Evolutionary conservation across 2,113 vertebrate genomes (phyloP), one percentile per base, ranked within the genome.

Genomic region (Coptodon rendalli): DNA sequence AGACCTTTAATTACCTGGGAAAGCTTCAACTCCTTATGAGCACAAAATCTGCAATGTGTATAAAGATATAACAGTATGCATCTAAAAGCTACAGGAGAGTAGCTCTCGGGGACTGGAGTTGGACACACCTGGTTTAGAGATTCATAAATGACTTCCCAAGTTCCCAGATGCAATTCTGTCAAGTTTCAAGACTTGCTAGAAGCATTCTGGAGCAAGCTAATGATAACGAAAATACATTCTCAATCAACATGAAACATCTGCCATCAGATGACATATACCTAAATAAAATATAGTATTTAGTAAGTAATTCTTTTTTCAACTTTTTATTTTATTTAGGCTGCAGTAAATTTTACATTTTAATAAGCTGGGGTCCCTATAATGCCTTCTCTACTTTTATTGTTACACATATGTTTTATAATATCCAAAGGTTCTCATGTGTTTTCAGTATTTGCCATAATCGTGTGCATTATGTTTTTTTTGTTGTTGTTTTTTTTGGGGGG

Each of bases 331-430:
- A 66, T 38, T 66, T 38, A 66, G 34, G 61, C 6, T 66, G 22
- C 34, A 66, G 10, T 38, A 8, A 2, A n/a, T 66, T 13, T 66
- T 38, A 38, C 0, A 0, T 66, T 66, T 66, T 8, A 66, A 66
- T 0, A 66, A 66, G 31, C 61, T 5, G 10, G 31, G 10, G 17
- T 38, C 17, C 34, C 1, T 66, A 3, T 38, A 19, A 66, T 66
- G 0, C 0, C 34, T 66, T 66, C 6, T 66, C 61, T 66, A 38
- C 61, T 66, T 66, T 66, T 66, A 66, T 66, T 1, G 34, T 66
- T 68, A 14, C 11, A 40, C 63, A 68, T 40, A 68, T 40, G 19
- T 68, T 68, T 38, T 40, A 22, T 22, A 12, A 40, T 22, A 68
- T 40, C 11, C 36, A 68, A 22, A 66, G 2, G 9, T 36, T 36